Evolutionary conservation across 2,797 vertebrate species (phyloP), one percentile per base, ranked within the genome.

Genomic region (Discoglossus pictus): DNA sequence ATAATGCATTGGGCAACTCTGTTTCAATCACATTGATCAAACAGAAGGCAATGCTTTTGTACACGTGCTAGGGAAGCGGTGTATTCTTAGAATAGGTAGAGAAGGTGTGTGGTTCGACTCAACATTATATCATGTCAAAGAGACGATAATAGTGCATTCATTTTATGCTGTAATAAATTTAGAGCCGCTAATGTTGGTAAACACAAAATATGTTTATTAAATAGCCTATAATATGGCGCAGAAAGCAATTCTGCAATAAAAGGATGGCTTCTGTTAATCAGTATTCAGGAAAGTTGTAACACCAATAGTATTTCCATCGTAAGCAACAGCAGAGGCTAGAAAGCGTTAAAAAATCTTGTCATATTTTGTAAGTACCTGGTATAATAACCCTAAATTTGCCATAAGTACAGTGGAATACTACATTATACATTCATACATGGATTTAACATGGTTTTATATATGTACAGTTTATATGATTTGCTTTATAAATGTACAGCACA

Each of bases 401-500:
- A 21, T 74, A 78, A 76, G 74, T 75, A 80, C 83, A 83, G 80
- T 83, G 78, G 73, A 40, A 36, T 74, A 77, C 75, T 80, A 79
- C 76, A 73, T 79, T 68, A 72, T 81, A 84, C 78, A 84, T 86
- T 86, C 82, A 79, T 84, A 85, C 39, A 78, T 56, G 39, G 73
- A 78, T 78, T 73, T 78, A 75, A 65, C 62, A 50, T 78, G 31
- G 35, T 24, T 13, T 52, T 83, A 76, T 79, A 70, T 81, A 87
- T 85, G 72, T 87, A 87, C 81, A 83, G 77, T 79, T 78, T 81
- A 78, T 85, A 87, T 74, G 80, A 79, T 84, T 78, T 83, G 66
- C 68, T 79, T 78, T 73, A 70, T 83, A 85, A 83, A 86, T 87
- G 77, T 86, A 88, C 85, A 89, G 84, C 83, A 84, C 62, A 58